Conservation (phyloP, 2,888 invertebrate species). For the Himalopsyche anomala region DNA sequence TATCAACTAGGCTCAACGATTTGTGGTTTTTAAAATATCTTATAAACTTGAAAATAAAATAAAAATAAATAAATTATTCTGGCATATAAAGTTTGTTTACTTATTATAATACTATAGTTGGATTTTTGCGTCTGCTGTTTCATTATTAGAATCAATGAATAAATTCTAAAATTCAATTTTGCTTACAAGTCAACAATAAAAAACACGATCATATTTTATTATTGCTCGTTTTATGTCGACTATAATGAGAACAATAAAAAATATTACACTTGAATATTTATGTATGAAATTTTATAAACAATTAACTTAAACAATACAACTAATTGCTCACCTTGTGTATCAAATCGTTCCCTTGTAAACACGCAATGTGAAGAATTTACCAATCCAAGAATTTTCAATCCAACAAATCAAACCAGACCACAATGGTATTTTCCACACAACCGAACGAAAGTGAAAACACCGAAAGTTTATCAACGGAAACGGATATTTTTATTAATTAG, state of each 20-base stretch:
- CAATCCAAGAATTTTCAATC: constrained; percentile 38
- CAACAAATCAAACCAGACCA: not conserved
- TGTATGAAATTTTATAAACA: not conserved
- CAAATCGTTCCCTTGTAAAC: not conserved
- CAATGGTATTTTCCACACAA: constrained; percentile 18
- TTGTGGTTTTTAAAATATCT: too few species aligned
- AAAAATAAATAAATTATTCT: too few species aligned
- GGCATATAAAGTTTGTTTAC: too few species aligned
- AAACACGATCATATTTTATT: not conserved
- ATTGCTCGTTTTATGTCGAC: not conserved
- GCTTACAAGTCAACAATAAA: not conserved
- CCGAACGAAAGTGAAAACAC: constrained; percentile 22
- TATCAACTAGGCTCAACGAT: too few species aligned
- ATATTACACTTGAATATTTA: not conserved
- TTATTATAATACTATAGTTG: too few species aligned
- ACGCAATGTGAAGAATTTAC: constrained; percentile 23
- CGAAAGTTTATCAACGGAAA: constrained; percentile 22
- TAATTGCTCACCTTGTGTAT: constrained; percentile 17
- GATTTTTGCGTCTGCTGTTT: too few species aligned
- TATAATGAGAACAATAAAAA: not conserved
- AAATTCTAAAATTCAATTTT: too few species aligned
- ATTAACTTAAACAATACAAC: not conserved
- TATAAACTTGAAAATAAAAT: too few species aligned
- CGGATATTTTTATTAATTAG: not conserved
- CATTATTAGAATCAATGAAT: too few species aligned